Evolutionary conservation across 2,113 vertebrate species (phyloP).

Genomic region (Caloenas nicobarica): DNA sequence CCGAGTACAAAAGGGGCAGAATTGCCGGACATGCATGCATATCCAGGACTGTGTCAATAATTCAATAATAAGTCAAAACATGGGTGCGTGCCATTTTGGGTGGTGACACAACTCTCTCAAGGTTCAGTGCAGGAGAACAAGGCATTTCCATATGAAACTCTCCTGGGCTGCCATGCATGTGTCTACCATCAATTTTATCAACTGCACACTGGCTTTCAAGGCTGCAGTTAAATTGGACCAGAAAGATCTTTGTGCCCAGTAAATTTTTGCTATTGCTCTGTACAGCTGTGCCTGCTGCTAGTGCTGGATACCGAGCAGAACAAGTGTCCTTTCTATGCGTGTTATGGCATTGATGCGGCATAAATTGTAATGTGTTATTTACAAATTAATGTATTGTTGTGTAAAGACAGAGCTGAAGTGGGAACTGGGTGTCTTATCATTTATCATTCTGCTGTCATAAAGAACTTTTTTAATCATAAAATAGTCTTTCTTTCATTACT

Average conservation of each 20-base stretch:
- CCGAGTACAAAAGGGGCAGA: neutral
- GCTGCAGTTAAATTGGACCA: neutral
- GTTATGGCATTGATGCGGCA: neutral
- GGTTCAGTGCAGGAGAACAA: neutral
- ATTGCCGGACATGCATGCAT: fast-evolving
- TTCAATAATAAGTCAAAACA: neutral
- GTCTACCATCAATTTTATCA: neutral
- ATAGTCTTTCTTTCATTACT: slow-evolving; percentile 10
- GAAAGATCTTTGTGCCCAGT: neutral
- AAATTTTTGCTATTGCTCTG: neutral
- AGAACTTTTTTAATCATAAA: neutral
- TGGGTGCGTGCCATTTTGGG: fast-evolving
- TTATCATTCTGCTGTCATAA: slow-evolving; percentile 2
- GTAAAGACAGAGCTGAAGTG: neutral
- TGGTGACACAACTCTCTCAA: neutral
- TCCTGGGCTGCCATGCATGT: neutral
- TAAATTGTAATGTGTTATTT: neutral
- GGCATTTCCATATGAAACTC: neutral
- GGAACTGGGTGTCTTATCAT: neutral
- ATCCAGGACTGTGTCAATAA: neutral
- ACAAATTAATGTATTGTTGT: neutral
- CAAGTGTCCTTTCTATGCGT: neutral
- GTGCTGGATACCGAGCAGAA: neutral
- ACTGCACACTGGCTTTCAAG: neutral
- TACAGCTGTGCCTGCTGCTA: neutral